Conservation (phyloP, 2,888 invertebrate species). For the Altica lythri region DNA sequence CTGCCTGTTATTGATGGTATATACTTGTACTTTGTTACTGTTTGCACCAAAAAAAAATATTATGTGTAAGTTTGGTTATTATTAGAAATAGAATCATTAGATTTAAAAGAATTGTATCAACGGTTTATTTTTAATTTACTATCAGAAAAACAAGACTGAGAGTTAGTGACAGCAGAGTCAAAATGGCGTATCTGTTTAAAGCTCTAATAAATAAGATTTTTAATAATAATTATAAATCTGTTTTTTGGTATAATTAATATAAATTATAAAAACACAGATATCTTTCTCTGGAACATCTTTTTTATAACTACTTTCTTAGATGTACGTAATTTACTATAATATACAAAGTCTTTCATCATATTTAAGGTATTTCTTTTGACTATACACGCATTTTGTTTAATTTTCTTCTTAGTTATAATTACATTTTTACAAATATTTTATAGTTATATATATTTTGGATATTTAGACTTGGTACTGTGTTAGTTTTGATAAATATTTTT, state of each 20-base stretch:
- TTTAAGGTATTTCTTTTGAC: constrained; percentile 38
- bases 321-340: constrained; percentile 43
- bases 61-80: too few species aligned
- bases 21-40: too few species aligned
- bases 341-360: constrained; percentile 44
- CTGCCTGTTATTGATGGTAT: too few species aligned
- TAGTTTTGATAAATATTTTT: constrained; percentile 32
- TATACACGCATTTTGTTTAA: constrained; percentile 20
- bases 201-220: neutral
- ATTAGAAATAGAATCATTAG: too few species aligned
- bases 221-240: neutral
- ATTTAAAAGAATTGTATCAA: too few species aligned
- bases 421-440: neutral
- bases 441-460: constrained; percentile 17
- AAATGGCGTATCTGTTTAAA: too few species aligned
- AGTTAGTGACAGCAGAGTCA: too few species aligned
- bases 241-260: too few species aligned
- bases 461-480: constrained; percentile 46
- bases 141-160: too few species aligned
- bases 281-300: constrained; percentile 30
- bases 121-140: too few species aligned
- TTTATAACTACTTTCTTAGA: constrained; percentile 41
- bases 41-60: too few species aligned
- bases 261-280: too few species aligned
- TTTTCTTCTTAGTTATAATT: constrained; percentile 34